Conservation (phyloP, 2,113 vertebrate genomes). For the Dolichallabes microphthalmus region DNA sequence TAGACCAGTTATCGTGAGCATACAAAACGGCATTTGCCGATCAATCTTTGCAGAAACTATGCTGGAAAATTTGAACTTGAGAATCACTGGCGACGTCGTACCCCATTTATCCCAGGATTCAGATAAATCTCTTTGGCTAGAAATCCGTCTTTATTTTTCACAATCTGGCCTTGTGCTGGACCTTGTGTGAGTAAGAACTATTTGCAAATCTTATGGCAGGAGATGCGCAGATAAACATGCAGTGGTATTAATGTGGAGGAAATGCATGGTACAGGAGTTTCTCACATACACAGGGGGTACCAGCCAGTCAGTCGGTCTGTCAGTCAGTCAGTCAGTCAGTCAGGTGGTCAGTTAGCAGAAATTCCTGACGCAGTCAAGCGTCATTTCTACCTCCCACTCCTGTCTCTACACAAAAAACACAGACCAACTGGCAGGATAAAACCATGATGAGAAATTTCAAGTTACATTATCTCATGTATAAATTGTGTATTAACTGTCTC, state of each 20-base stretch:
- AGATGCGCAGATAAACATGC: background rate
- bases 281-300: background rate
- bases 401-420: slow-evolving; percentile 23
- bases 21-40: background rate
- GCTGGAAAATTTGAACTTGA: background rate
- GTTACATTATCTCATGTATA: background rate
- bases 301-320: too few species aligned
- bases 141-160: background rate
- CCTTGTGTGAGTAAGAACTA: background rate
- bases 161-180: slow-evolving; percentile 2
- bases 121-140: background rate
- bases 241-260: background rate
- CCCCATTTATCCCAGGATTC: background rate
- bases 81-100: background rate
- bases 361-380: background rate
- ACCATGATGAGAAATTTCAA: background rate
- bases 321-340: background rate
- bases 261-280: background rate
- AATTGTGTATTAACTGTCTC: background rate
- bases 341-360: background rate
- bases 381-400: background rate
- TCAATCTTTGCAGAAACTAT: background rate
- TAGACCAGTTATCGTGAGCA: background rate
- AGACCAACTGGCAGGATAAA: background rate
- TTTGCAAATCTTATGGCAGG: background rate